Evolutionary conservation across 2,888 invertebrate species (phyloP), one percentile per base, ranked within the genome.

Genomic region (Andrena bucephala): DNA sequence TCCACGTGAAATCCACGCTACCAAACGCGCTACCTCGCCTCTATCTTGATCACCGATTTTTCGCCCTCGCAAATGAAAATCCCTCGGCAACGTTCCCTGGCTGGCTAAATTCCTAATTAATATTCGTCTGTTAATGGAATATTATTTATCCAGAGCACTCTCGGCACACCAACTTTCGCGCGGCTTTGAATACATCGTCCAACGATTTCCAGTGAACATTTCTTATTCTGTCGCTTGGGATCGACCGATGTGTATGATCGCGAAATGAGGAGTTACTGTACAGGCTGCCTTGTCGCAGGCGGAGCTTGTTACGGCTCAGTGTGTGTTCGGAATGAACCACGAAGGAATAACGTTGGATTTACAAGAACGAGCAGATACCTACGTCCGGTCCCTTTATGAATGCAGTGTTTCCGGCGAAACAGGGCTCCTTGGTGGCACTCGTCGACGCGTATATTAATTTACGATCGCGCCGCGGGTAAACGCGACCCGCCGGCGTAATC

Each of bases 391-490:
- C 16, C 16, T 16, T 42, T 16, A 16, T 42, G 13, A 42, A 42
- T 1, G 42, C 42, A 16, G 42, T 42, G 42, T 24, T 57, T 1
- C 24, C 27, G 57, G 7, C 10, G 57, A 27, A 24, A 57, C 57
- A 20, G 27, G 20, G 24, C 24, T 57, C 24, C 57, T 57, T 20
- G 10, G 24, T 57, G 57, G 57, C 27, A 57, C 24, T 42, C 31
- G 31, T 5, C 50, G 24, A 60, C 60, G 62, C 16, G 42, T 57
- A 82, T 71, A 71, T 80, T 82, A 82, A 80, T 80, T 80, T 72
- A 82, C 68, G 75, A 74, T 71, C 48, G 33, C 69, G 16, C 57
- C 2, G 27, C 1, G 54, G 42, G 73, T 36, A 68, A 42, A 57
- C 59, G 69, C 62, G 63, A 54, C 52, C 57, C 63, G 65, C 3